Evolutionary conservation across 2,888 invertebrate species (phyloP), one percentile per base, ranked within the genome.

Genomic region (Nemapogon koenigi): DNA sequence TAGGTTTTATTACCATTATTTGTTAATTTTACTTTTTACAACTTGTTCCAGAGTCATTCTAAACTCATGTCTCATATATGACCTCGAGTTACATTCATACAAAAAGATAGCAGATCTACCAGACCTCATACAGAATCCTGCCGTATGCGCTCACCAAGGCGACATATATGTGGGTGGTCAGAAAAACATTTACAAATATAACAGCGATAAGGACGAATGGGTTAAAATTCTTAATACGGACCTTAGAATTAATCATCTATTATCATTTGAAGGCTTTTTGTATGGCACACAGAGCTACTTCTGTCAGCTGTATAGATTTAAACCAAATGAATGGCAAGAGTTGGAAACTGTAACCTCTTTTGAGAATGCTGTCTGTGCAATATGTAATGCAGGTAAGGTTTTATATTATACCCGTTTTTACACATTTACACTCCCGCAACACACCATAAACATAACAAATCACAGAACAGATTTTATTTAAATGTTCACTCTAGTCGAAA

Each of bases 211-310:
- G 2, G 3, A 16, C 3, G 29, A n/a, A 10, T 76, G 75, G 76
- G 35, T 22, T 0, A 46, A 43, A 2, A 49, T 59, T 2, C 35
- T 62, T 0, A 36, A 44, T 1, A 60, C 65, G 6, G 50, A 63
- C 1, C 57, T 70, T 19, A 49, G 62, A 35, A 51, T 56, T 2
- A 62, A 52, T 32, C 56, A 50, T 27, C 54, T 78, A 53, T 44
- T 54, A 1, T 67, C 76, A 2, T 67, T 49, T 29, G 63, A 57
- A 29, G 59, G 59, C 0, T 60, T 63, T 43, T 63, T 78, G 26
- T 73, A 71, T 41, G 63, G 66, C 35, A 57, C 63, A 1, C 75
- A 75, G 42, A 62, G 55, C 42, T 73, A 62, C 38, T 71, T 66
- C 36, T 57, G 51, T 15, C 50, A 57, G 27, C 33, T 76, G 32